A percentile compares a stretch with the other conserved stretches of the same genome.
Evolutionary conservation across 2,888 invertebrate species (phyloP).

Genomic region (Furcula furcula): DNA sequence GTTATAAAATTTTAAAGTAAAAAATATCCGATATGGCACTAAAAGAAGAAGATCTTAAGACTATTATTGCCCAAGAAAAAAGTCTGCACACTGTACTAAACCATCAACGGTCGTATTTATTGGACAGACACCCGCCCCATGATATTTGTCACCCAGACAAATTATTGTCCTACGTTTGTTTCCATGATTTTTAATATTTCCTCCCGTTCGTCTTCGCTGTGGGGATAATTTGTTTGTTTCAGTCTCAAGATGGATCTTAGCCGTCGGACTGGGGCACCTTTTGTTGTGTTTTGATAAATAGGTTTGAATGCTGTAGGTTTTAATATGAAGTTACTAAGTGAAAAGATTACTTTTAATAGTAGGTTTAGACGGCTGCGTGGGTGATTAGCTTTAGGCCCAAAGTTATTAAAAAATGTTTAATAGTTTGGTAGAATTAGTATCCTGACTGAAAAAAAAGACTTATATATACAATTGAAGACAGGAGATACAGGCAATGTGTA

Average conservation of each 20-base stretch:
- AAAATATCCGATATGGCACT: too few species aligned
- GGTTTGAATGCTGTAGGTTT: not conserved
- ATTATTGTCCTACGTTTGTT: slow-evolving; percentile 54
- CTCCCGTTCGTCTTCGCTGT: not conserved
- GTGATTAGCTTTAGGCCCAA: too few species aligned
- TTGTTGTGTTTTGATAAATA: not conserved
- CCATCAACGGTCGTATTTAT: slow-evolving; percentile 54
- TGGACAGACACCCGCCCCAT: slow-evolving; percentile 55
- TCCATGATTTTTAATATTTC: slow-evolving; percentile 49
- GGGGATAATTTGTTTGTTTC: slow-evolving; percentile 1
- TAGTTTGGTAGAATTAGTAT: too few species aligned
- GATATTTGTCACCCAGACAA: slow-evolving; percentile 72
- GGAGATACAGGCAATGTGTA: too few species aligned
- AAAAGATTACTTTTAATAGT: too few species aligned
- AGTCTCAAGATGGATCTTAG: slow-evolving; percentile 1
- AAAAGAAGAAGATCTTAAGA: too few species aligned
- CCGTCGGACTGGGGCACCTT: not conserved
- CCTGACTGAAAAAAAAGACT: too few species aligned
- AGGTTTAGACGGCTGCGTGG: too few species aligned
- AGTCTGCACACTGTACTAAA: not conserved
- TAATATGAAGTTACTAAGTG: not conserved
- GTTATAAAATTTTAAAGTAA: too few species aligned
- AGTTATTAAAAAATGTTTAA: too few species aligned
- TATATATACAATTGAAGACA: too few species aligned
- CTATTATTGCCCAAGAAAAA: too few species aligned